These are phyloP conservation scores for Lepidochrysops patricia DNA, from an alignment of 2,888 invertebrate species.

Conservation along the genomic window DNA sequence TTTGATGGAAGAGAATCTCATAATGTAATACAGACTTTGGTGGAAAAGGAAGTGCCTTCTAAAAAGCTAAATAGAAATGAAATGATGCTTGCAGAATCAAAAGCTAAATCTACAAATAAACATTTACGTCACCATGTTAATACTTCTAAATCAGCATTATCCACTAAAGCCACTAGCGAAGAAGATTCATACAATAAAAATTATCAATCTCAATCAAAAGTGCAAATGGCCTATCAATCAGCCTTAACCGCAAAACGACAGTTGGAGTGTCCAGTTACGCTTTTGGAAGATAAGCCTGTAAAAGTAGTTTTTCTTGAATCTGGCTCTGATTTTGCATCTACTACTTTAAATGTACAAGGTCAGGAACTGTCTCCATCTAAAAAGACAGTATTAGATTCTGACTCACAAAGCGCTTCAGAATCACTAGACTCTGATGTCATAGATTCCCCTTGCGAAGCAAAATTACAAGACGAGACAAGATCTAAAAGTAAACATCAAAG, in stretches of 20 bases:
- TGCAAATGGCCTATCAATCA: conserved; percentile 59
- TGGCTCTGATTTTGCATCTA: conserved; percentile 40
- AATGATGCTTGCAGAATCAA: conserved; percentile 36
- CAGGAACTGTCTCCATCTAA: conserved; percentile 51
- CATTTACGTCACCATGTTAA: conserved; percentile 34
- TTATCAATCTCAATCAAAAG: conserved; percentile 56
- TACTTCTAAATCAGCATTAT: conserved; percentile 32
- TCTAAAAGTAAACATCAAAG: conserved; percentile 61
- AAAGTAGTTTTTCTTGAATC: conserved; percentile 60
- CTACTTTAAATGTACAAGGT: conserved; percentile 50
- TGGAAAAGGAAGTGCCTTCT: conserved; percentile 40
- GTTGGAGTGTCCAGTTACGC: conserved; percentile 49
- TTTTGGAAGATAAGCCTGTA: conserved; percentile 66
- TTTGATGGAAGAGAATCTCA: conserved; percentile 47
- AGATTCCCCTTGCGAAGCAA: conserved; percentile 40
- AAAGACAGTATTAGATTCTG: conserved; percentile 32
- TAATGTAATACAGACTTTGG: conserved; percentile 48
- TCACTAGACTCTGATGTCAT: conserved; percentile 48
- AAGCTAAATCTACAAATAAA: conserved; percentile 40
- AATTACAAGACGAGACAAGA: conserved; percentile 45
- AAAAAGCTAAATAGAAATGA: conserved; percentile 46
- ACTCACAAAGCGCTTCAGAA: conserved; percentile 39
- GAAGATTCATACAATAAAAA: conserved; percentile 46
- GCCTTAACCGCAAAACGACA: conserved; percentile 55
- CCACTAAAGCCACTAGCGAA: conserved; percentile 29